phyloP scores from a whole-genome alignment of 92 coral and sea anemone species.

The Palythoa heliodiscus region DNA sequence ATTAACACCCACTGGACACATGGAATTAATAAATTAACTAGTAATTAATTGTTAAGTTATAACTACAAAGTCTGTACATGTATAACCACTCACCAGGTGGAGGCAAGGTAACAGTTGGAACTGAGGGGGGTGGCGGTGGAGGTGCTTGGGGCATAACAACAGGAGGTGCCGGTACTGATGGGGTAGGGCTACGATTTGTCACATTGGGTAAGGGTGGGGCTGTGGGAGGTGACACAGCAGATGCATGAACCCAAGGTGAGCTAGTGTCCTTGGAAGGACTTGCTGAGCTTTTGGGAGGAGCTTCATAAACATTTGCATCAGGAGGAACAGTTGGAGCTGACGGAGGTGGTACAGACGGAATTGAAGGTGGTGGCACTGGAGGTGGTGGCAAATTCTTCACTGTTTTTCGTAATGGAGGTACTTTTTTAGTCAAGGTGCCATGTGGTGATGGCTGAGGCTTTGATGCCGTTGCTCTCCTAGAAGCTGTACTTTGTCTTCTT shows the following conservation, averaged over 20 bases:
- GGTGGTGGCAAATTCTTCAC: constrained; percentile 55
- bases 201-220: constrained; percentile 49
- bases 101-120: constrained; percentile 50
- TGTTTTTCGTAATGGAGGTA: constrained; percentile 48
- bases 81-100: constrained; percentile 31
- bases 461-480: constrained; percentile 44
- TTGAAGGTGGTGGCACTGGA: constrained; percentile 62
- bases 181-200: constrained; percentile 52
- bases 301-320: constrained; percentile 62
- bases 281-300: constrained; percentile 46
- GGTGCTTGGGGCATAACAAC: constrained; percentile 64
- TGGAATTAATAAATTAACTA: no score
- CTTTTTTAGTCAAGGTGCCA: constrained; percentile 62
- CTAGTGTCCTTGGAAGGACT: constrained; percentile 66
- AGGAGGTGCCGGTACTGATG: constrained; percentile 62
- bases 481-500: constrained; percentile 27
- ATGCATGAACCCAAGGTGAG: constrained; percentile 33
- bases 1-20: no score
- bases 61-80: not conserved
- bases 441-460: constrained; percentile 60
- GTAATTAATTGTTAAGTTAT: not conserved
- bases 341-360: constrained; percentile 92
- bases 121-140: constrained; percentile 90
- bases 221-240: constrained; percentile 35
- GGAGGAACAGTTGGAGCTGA: constrained; percentile 85